These are phyloP conservation scores for Thymelicus acteon DNA, from an alignment of 2,888 invertebrate species.

Conservation along the genomic window DNA sequence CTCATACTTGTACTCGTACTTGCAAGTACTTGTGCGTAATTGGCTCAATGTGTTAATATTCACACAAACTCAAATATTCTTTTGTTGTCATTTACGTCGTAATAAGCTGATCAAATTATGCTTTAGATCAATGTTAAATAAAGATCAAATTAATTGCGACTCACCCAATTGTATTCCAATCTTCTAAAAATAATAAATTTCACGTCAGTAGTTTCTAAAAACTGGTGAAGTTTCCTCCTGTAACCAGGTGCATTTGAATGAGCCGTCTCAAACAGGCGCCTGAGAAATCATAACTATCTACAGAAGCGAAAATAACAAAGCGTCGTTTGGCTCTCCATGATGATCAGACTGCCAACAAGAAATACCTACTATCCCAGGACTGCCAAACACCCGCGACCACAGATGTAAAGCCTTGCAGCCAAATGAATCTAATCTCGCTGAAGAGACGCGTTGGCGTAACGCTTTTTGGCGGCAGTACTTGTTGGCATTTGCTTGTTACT, in stretches of 20 bases:
- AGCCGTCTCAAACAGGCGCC: not conserved
- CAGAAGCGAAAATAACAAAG: slow-evolving; percentile 21
- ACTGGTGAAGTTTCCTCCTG: no score
- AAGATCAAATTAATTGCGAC: no score
- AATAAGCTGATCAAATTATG: no score
- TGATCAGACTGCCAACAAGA: slow-evolving; percentile 59
- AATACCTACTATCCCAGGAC: slow-evolving; percentile 48
- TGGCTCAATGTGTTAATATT: no score
- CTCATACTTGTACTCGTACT: no score
- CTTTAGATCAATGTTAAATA: no score
- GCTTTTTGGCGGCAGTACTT: slow-evolving; percentile 32
- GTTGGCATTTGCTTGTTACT: slow-evolving; percentile 14
- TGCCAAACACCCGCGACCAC: slow-evolving; percentile 63
- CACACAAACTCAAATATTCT: no score
- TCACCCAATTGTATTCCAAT: no score
- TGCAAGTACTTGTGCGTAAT: no score
- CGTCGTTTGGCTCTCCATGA: slow-evolving; percentile 61
- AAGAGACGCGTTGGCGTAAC: slow-evolving; percentile 31
- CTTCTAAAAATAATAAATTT: no score
- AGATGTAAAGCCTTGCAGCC: slow-evolving; percentile 60
- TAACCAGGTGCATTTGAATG: not conserved
- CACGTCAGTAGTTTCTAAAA: no score
- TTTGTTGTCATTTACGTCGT: no score
- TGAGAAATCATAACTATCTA: slow-evolving; percentile 1
- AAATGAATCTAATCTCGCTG: slow-evolving; percentile 34